phyloP scores from a whole-genome alignment of 2,113 vertebrate genomes.

The Laticauda colubrina region DNA sequence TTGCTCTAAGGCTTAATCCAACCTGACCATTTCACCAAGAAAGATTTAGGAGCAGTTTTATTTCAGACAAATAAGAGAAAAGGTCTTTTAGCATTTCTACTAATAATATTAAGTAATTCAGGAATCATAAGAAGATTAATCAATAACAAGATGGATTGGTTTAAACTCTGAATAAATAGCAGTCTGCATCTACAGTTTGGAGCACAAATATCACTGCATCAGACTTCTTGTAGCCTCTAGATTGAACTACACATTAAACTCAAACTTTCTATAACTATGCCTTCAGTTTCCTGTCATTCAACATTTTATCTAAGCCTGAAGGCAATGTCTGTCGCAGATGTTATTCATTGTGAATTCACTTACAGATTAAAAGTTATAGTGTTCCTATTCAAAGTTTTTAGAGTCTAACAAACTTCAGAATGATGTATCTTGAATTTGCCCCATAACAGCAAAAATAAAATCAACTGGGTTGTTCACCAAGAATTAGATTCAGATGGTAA shows the following conservation, averaged over 20 bases:
- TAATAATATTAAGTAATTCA: neutral
- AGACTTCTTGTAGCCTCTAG: neutral
- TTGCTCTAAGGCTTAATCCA: constrained; percentile 11
- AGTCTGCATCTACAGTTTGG: neutral
- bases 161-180: neutral
- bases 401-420: neutral
- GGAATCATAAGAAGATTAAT: constrained; percentile 6
- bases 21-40: constrained; percentile 11
- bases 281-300: neutral
- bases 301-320: neutral
- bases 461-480: neutral
- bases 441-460: neutral
- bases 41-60: constrained; percentile 20
- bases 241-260: neutral
- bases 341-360: neutral
- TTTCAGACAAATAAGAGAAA: constrained; percentile 11
- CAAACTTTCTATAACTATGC: neutral
- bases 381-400: neutral
- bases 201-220: neutral
- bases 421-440: neutral
- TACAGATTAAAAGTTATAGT: neutral
- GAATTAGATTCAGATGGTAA: neutral
- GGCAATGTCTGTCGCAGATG: neutral
- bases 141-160: neutral
- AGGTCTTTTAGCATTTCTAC: neutral